Evolutionary conservation across 1,140 invertebrate genomes (phyloP), one percentile per base, ranked within the genome.

Genomic region (Agraylea sexmaculata): DNA sequence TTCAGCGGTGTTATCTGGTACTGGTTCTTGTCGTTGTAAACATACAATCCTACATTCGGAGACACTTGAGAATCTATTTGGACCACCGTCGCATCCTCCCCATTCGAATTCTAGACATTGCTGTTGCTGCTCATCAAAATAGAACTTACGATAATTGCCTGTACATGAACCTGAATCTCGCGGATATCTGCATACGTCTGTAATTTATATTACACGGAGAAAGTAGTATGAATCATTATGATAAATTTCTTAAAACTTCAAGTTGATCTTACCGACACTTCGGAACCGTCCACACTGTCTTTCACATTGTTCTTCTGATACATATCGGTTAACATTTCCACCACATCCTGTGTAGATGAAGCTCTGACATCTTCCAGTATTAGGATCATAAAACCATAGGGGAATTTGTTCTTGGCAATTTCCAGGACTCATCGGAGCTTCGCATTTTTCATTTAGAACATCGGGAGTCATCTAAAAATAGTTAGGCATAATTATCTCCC

Each of bases 241-340:
- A 33, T 13, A 33, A 33, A 15, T 17, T 15, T 11, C 6, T 31
- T 13, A 6, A 6, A 8, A 10, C 13, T 16, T 33, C 6, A 35
- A 31, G 12, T 17, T 25, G 7, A 36, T 35, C 63, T 64, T 60
- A 85, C 83, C 81, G 58, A 82, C 67, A 46, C 71, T 73, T 49
- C 69, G 68, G 63, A 81, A 85, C 28, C 58, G 56, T 36, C 86
- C 82, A 51, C 87, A 90, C 20, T 77, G 70, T 45, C 84, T 64
- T 54, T 87, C 75, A 54, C 88, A 92, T 37, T 84, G 78, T 55
- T 91, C 87, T 52, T 80, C 75, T 1, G 77, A 56, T 43, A 69
- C 56, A 62, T 85, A 92, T 54, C 81, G 69, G 60, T 86, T 87
- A n/a, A 80, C 80, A 57, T 84, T 81, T 17, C 83, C 78, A 43